Evolutionary conservation across 2,113 vertebrate genomes (phyloP).

Genomic region (Turdus rufiventris): DNA sequence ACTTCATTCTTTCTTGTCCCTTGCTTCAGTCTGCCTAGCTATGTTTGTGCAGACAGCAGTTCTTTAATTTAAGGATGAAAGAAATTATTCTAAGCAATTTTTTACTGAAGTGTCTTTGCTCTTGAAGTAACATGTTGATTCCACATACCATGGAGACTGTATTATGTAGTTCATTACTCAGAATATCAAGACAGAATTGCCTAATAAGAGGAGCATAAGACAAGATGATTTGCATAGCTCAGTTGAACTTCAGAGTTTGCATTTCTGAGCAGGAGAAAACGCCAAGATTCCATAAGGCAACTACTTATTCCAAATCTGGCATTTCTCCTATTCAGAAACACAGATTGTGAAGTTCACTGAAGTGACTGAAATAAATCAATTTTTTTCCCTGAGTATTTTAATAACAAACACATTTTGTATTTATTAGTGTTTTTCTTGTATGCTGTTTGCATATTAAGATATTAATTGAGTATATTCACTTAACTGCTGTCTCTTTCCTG

Average conservation of each 20-base stretch:
- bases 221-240: slow-evolving; percentile 49
- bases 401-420: neutral
- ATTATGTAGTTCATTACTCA: slow-evolving; percentile 20
- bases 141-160: neutral
- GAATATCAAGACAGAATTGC: slow-evolving; percentile 26
- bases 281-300: slow-evolving; percentile 61
- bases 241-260: slow-evolving; percentile 54
- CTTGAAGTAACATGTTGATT: slow-evolving; percentile 20
- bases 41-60: neutral
- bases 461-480: neutral
- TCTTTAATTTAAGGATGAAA: slow-evolving; percentile 1
- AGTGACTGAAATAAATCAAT: slow-evolving; percentile 4
- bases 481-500: neutral
- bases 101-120: neutral
- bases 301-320: slow-evolving; percentile 57
- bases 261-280: slow-evolving; percentile 54
- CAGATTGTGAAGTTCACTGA: slow-evolving; percentile 49
- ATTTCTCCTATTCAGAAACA: slow-evolving; percentile 52
- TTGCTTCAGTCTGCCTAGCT: neutral
- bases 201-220: slow-evolving; percentile 50
- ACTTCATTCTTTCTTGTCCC: neutral
- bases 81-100: slow-evolving; percentile 11
- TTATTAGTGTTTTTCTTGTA: neutral
- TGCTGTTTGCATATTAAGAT: neutral
- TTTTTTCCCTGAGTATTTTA: neutral